These are phyloP conservation scores for Pteropus alecto DNA, from an alignment of 2,113 vertebrate species.

Conservation along the genomic window DNA sequence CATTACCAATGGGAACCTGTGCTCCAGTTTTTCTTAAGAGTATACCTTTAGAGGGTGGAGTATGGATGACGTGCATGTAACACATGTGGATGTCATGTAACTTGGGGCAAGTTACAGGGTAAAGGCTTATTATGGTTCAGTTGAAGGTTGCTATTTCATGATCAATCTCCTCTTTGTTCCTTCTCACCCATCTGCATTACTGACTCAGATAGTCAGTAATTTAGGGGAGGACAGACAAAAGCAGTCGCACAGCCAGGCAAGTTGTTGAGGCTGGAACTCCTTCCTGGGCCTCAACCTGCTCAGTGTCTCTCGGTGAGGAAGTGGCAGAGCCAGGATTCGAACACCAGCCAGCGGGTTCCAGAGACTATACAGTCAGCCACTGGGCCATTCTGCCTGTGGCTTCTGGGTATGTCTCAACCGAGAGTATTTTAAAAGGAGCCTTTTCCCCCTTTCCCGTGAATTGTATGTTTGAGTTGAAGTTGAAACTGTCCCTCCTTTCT, in stretches of 20 bases:
- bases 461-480: not conserved
- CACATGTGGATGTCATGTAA: not conserved
- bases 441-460: no score
- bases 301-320: no score
- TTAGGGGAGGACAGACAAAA: conserved; percentile 6
- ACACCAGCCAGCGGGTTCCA: no score
- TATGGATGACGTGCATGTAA: not conserved
- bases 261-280: not conserved
- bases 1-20: not conserved
- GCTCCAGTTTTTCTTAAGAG: not conserved
- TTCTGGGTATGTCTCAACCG: no score
- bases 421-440: not conserved
- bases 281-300: not conserved
- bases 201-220: conserved; percentile 63
- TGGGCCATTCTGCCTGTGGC: no score
- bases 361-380: no score
- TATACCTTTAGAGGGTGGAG: not conserved
- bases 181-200: conserved; percentile 42
- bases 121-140: conserved; percentile 55
- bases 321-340: no score
- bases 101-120: not conserved
- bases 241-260: not conserved
- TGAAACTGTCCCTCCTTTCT: not conserved
- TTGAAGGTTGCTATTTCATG: conserved; percentile 61
- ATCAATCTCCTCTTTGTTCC: conserved; percentile 73